Evolutionary conservation across 2,888 invertebrate genomes (phyloP).

Genomic region (Euclidia mi): DNA sequence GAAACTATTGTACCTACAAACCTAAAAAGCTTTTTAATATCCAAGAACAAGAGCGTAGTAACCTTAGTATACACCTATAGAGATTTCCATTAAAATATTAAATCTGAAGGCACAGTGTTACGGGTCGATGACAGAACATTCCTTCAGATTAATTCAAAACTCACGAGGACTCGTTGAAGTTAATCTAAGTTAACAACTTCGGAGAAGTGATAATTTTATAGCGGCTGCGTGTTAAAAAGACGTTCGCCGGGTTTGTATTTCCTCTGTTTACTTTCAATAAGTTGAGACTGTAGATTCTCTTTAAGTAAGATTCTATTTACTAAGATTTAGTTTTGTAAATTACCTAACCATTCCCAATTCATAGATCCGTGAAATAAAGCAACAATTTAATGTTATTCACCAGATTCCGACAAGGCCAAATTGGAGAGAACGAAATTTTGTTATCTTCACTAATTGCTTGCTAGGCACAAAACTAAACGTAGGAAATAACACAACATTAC

Average conservation of each 20-base stretch:
- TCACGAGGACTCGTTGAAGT: conserved; percentile 66
- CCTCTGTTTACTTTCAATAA: neutral
- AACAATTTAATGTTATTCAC: no score
- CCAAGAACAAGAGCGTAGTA: no score
- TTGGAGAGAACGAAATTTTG: conserved; percentile 20
- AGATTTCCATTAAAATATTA: conserved; percentile 45
- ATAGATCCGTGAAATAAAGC: no score
- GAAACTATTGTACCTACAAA: no score
- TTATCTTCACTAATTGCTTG: conserved; percentile 31
- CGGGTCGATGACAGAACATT: conserved; percentile 55
- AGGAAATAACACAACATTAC: conserved; percentile 41
- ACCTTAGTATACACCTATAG: neutral
- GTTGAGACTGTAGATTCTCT: neutral
- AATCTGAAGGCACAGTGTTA: conserved; percentile 50
- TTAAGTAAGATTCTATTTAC: no score
- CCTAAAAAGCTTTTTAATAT: no score
- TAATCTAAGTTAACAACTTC: conserved; percentile 74
- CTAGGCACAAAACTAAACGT: conserved; percentile 37
- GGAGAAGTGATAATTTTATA: conserved; percentile 63
- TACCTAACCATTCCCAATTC: no score
- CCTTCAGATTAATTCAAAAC: conserved; percentile 65
- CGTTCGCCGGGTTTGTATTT: conserved; percentile 8
- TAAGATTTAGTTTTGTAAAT: no score
- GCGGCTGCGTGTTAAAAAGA: conserved; percentile 48
- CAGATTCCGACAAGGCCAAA: neutral